phyloP scores from a whole-genome alignment of 2,797 vertebrate species.

The Alauda arvensis region DNA sequence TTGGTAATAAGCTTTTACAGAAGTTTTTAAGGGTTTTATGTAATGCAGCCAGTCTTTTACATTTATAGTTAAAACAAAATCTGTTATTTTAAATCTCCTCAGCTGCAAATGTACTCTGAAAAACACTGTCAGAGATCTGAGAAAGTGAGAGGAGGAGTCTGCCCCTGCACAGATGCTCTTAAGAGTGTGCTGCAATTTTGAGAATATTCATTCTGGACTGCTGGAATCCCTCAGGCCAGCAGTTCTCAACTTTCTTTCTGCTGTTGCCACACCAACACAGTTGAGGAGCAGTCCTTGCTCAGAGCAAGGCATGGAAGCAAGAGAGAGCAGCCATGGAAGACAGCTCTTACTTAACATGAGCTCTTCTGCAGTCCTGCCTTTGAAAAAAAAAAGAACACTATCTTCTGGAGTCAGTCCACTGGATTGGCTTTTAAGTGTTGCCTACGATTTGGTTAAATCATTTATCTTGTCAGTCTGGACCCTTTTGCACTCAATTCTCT shows the following conservation, averaged over 20 bases:
- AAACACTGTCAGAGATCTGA: constrained; percentile 65
- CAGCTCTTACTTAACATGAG: background rate
- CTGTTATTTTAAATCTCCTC: constrained; percentile 65
- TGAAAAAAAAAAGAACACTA: background rate
- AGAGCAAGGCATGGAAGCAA: background rate
- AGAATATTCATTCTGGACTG: constrained; percentile 59
- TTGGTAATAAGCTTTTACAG: constrained; percentile 3
- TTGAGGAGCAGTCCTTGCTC: background rate
- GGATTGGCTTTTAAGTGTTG: background rate
- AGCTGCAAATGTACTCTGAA: constrained; percentile 64
- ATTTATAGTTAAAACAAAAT: constrained; percentile 67
- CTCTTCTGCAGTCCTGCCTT: background rate
- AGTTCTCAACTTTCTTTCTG: constrained; percentile 44
- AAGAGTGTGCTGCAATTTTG: constrained; percentile 50
- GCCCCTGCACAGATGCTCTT: constrained; percentile 65
- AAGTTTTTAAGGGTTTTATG: constrained; percentile 55
- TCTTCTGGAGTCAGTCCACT: background rate
- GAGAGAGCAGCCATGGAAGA: background rate
- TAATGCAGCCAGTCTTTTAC: constrained; percentile 50
- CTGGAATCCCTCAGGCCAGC: constrained; percentile 62
- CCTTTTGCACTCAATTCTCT: background rate
- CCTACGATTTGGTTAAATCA: background rate
- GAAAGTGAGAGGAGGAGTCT: constrained; percentile 66
- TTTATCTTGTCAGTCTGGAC: background rate
- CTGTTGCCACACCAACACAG: constrained; percentile 47